Conservation (phyloP, 1,140 invertebrate genomes). For the Zaprionus camerounensis region DNA sequence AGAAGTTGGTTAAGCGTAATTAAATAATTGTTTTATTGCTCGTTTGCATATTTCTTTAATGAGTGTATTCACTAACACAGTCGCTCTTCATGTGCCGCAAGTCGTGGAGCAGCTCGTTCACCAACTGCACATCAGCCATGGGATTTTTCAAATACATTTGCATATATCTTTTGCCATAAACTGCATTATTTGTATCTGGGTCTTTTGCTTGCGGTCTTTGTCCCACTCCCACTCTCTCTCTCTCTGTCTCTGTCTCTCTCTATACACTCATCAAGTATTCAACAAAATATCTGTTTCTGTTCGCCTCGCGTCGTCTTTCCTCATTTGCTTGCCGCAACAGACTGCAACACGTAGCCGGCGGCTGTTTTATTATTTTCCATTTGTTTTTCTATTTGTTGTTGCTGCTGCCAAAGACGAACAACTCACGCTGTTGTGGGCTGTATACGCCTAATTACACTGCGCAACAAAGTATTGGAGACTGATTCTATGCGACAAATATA, state of each 20-base stretch:
- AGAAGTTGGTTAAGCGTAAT: background rate
- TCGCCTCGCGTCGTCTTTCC: conserved; percentile 58
- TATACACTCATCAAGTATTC: conserved; percentile 50
- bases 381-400: conserved; percentile 20
- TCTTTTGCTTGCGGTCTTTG: conserved; percentile 15
- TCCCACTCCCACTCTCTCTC: conserved; percentile 13
- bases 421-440: conserved; percentile 37
- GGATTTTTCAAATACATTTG: conserved; percentile 83
- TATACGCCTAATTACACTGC: conserved; percentile 69
- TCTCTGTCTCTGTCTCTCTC: background rate
- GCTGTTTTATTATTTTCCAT: conserved; percentile 48
- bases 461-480: conserved; percentile 30
- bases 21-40: background rate
- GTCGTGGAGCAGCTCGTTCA: conserved; percentile 79
- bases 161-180: conserved; percentile 56
- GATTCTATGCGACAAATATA: background rate
- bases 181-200: conserved; percentile 46
- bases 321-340: conserved; percentile 61
- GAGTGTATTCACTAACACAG: conserved; percentile 73
- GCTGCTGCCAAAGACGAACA: conserved; percentile 27
- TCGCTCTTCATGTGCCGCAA: conserved; percentile 75
- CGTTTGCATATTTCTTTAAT: background rate
- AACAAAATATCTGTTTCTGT: conserved; percentile 40
- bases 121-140: conserved; percentile 79
- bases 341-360: conserved; percentile 55